phyloP scores from a whole-genome alignment of 2,113 vertebrate species.

The Lanius ludovicianus region DNA sequence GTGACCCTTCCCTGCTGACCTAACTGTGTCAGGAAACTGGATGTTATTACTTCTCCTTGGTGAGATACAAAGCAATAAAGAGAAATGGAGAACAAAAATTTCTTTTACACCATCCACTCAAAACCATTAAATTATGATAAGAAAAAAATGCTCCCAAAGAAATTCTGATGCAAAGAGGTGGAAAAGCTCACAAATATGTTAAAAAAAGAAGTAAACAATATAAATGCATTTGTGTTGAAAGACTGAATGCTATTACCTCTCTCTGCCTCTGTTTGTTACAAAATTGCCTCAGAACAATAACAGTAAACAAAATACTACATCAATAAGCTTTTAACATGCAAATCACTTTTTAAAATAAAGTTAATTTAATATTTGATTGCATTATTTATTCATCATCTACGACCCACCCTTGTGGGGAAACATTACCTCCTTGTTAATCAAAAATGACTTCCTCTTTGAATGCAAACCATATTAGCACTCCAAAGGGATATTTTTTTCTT shows the following conservation, averaged over 20 bases:
- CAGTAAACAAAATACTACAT: constrained; percentile 48
- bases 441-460: constrained; percentile 31
- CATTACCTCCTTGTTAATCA: constrained; percentile 53
- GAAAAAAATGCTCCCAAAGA: not conserved
- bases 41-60: not conserved
- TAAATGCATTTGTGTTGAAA: not conserved
- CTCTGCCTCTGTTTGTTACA: not conserved
- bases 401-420: constrained; percentile 47
- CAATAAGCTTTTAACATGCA: constrained; percentile 54
- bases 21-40: not conserved
- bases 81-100: not conserved
- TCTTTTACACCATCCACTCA: not conserved
- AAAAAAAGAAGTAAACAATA: not conserved
- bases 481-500: not conserved
- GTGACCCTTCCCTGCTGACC: not conserved
- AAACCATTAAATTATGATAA: not conserved
- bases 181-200: not conserved
- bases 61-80: not conserved
- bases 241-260: not conserved
- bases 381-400: constrained; percentile 62
- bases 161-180: not conserved
- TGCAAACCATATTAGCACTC: constrained; percentile 45
- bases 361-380: constrained; percentile 65
- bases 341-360: constrained; percentile 53
- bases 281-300: constrained; percentile 41